These are phyloP conservation scores for Plestiodon gilberti DNA, from an alignment of 2,113 vertebrate species.

Conservation along the genomic window DNA sequence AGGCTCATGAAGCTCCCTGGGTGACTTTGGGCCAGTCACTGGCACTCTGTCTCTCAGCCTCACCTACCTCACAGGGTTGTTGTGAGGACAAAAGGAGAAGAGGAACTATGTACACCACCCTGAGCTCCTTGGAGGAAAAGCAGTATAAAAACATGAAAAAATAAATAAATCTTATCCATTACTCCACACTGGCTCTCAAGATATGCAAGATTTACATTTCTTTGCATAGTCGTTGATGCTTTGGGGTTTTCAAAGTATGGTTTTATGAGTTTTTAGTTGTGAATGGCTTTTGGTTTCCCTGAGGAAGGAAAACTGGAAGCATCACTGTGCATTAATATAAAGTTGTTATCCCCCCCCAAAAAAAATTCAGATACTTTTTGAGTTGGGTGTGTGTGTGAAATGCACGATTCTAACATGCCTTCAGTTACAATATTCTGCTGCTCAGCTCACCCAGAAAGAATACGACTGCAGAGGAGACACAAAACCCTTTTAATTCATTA, in stretches of 20 bases:
- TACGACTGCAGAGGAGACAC: background rate
- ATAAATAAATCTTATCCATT: background rate
- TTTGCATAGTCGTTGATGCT: background rate
- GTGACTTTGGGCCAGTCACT: no score
- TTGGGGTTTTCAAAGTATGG: background rate
- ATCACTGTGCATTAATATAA: background rate
- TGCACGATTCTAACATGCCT: background rate
- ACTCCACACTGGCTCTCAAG: background rate
- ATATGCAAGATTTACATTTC: background rate
- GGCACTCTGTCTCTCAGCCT: no score
- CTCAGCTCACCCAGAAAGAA: background rate
- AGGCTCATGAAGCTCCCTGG: no score
- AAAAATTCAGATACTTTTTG: background rate
- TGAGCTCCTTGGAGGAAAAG: no score
- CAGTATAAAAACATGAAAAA: no score
- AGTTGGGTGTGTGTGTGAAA: background rate
- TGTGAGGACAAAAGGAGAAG: no score
- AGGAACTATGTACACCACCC: no score
- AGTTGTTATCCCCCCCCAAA: background rate
- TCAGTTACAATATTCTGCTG: background rate
- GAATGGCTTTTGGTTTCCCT: background rate
- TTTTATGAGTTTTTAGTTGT: background rate
- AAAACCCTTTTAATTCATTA: conserved; percentile 28
- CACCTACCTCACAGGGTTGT: no score
- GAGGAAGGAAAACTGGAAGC: background rate